Evolutionary conservation across 2,113 vertebrate species (phyloP).

Genomic region (Ceyx melanurus): DNA sequence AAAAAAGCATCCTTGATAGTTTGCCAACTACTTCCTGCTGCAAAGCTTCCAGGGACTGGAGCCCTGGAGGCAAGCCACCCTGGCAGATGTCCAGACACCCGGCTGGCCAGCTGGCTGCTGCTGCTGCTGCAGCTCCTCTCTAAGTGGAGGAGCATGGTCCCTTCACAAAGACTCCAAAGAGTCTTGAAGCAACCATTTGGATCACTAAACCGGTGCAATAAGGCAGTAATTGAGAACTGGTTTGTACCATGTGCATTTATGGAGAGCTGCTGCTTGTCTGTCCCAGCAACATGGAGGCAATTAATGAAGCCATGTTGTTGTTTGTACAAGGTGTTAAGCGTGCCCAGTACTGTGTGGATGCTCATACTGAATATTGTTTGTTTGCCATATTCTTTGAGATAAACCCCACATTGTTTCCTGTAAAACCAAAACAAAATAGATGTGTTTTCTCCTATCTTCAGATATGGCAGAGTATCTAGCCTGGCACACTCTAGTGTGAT

Average conservation of each 20-base stretch:
- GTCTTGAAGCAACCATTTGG: not conserved
- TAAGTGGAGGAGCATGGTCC: rapidly evolving
- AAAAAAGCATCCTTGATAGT: conserved; percentile 15
- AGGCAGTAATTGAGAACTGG: not conserved
- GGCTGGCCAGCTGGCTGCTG: not conserved
- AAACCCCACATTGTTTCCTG: not conserved
- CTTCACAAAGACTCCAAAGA: conserved; percentile 47
- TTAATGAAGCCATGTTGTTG: not conserved
- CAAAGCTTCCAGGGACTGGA: conserved; percentile 9
- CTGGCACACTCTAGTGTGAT: not conserved
- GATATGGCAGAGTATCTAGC: not conserved
- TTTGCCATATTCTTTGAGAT: not conserved
- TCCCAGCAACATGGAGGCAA: not conserved
- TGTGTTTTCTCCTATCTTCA: not conserved
- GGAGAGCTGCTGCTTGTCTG: not conserved
- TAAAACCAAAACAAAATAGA: not conserved
- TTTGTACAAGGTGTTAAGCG: not conserved
- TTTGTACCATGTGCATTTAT: not conserved
- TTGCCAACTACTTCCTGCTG: conserved; percentile 29
- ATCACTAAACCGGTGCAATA: not conserved
- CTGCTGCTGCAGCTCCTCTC: not conserved
- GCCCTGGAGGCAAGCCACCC: conserved; percentile 31
- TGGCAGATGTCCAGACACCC: not conserved
- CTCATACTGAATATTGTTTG: not conserved
- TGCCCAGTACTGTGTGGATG: not conserved